Evolutionary conservation across 2,113 vertebrate species (phyloP), one percentile per base, ranked within the genome.

Genomic region (Alligator sinensis): DNA sequence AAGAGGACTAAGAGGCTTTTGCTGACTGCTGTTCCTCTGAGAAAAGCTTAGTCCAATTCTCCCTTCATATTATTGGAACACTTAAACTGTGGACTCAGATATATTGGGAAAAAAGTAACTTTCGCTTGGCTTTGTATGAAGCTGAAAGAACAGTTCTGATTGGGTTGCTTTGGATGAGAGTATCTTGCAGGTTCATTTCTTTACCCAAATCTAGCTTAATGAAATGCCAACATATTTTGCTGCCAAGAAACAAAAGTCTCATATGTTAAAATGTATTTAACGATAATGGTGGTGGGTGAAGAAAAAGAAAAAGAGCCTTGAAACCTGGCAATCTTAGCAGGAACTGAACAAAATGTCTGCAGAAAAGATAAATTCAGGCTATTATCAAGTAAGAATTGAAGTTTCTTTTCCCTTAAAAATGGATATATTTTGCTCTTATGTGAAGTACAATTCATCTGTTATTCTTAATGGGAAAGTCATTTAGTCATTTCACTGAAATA

Each of bases 1-100:
- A 96, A 96, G 91, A 96, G 82, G 87, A 95, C 94, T 94, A 94
- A 95, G 93, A 96, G 86, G 76, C 91, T 96, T 97, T 97, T 97
- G 98, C 98, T 98, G 98, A 98, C 96, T 97, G 68, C 77, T 92
- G 95, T 78, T 95, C 98, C 97, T 97, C 80, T 13, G 97, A 98
- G 97, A 98, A 76, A 93, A 92, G 82, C 87, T 72, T 81, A 87
- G 89, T 82, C 96, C 91, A 94, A 89, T 80, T 93, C 84, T 92
- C 70, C 72, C 10, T 92, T 90, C 64, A 5, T 79, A 77, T 74
- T 92, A 92, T 83, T 89, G 87, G 63, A 96, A 92, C 9, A 21
- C 90, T 79, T 96, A 93, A 94, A 90, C 25, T 82, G 17, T 77
- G 61, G 16, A 57, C n/a, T 96, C 18, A 6, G 59, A 83, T 80